These are phyloP conservation scores for Carterocephalus palaemon DNA, from an alignment of 2,888 invertebrate genomes.

Conservation along the genomic window DNA sequence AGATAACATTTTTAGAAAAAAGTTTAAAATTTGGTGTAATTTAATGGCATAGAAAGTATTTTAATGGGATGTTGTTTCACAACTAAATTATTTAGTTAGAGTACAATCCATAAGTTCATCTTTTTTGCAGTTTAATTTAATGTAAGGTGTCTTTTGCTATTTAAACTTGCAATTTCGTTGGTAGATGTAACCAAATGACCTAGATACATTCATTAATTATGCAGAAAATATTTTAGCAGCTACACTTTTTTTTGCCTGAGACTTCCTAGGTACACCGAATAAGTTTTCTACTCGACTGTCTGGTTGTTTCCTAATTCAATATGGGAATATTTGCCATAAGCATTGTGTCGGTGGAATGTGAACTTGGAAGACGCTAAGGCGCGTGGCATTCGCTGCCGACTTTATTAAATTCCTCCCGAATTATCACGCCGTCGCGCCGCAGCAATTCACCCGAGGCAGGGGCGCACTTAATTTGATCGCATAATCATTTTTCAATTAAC, in stretches of 20 bases:
- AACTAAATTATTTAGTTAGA: too few relatives aligned
- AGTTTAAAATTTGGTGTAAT: too few relatives aligned
- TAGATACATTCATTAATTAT: too few relatives aligned
- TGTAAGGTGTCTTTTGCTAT: too few relatives aligned
- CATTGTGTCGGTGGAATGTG: constrained; percentile 18
- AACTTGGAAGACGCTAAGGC: constrained; percentile 3
- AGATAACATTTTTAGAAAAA: too few relatives aligned
- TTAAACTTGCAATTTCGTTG: too few relatives aligned
- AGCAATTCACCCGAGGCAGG: constrained; percentile 8
- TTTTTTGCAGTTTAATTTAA: too few relatives aligned
- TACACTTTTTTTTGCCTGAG: too few relatives aligned
- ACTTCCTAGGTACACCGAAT: constrained; percentile 5
- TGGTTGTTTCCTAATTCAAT: constrained; percentile 8
- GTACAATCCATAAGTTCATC: too few relatives aligned
- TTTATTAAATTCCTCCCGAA: constrained; percentile 64
- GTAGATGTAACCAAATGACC: too few relatives aligned
- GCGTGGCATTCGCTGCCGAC: constrained; percentile 42
- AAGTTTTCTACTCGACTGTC: constrained; percentile 3
- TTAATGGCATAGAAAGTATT: too few relatives aligned
- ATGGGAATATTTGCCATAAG: constrained; percentile 29
- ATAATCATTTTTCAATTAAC: neutral
- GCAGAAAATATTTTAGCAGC: neutral
- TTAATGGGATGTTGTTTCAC: too few relatives aligned
- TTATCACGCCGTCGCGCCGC: constrained; percentile 33
- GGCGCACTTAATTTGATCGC: neutral